phyloP scores from a whole-genome alignment of 2,888 invertebrate genomes.

The Caenorhabditis wallacei region DNA sequence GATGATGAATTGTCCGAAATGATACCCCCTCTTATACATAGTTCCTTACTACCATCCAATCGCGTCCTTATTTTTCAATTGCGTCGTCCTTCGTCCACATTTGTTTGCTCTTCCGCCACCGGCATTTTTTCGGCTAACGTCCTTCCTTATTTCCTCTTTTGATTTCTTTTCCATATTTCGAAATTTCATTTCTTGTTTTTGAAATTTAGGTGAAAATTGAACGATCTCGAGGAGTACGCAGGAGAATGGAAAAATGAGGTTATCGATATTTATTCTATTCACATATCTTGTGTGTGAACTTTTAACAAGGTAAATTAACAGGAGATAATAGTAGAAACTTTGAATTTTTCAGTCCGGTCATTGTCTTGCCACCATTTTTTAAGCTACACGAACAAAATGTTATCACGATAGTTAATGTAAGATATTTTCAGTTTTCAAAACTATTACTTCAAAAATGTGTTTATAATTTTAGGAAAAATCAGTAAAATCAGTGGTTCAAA shows the following conservation, averaged over 20 bases:
- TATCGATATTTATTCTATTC: constrained; percentile 37
- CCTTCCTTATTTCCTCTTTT: constrained; percentile 53
- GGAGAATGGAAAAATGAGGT: constrained; percentile 57
- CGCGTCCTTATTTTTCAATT: constrained; percentile 47
- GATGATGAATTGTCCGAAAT: constrained; percentile 46
- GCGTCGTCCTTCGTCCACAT: constrained; percentile 50
- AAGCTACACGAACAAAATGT: constrained; percentile 58
- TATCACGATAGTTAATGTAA: constrained; percentile 55
- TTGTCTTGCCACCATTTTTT: constrained; percentile 61
- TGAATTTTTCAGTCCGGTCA: constrained; percentile 47
- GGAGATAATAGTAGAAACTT: neutral
- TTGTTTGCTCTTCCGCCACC: constrained; percentile 55
- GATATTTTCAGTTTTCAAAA: neutral
- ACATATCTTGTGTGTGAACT: constrained; percentile 25
- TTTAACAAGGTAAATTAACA: constrained; percentile 21
- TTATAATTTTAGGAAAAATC: constrained; percentile 41
- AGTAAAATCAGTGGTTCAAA: constrained; percentile 48
- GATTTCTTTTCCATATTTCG: constrained; percentile 37
- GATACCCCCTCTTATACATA: constrained; percentile 49
- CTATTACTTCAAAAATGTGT: neutral
- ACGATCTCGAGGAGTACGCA: constrained; percentile 38
- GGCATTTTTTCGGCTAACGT: constrained; percentile 47
- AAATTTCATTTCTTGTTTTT: constrained; percentile 19
- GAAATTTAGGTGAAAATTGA: constrained; percentile 3
- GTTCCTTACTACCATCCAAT: constrained; percentile 37